Percentiles rank a stretch among this genome's conserved stretches.
Conservation (phyloP, 2,888 invertebrate species). For the Spisula solida region DNA sequence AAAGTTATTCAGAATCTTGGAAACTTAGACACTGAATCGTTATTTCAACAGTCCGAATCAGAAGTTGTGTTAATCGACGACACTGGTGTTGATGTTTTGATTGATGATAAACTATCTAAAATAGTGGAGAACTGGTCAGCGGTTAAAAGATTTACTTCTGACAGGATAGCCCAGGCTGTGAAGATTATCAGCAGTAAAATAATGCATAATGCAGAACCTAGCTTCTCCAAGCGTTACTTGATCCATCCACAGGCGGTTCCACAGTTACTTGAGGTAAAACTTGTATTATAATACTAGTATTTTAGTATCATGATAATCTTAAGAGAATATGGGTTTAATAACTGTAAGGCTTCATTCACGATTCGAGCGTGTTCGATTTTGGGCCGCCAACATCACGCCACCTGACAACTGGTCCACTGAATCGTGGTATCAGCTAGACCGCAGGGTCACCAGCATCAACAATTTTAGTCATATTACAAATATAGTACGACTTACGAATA, state of each 20-base stretch:
- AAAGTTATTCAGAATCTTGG: not conserved
- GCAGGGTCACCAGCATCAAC: too few species aligned
- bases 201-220: not conserved
- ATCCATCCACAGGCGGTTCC: not conserved
- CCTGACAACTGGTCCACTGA: too few species aligned
- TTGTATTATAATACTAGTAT: too few species aligned
- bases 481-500: too few species aligned
- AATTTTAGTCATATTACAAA: too few species aligned
- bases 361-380: too few species aligned
- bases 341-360: too few species aligned
- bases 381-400: too few species aligned
- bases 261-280: not conserved
- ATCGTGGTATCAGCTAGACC: too few species aligned
- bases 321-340: too few species aligned
- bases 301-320: too few species aligned
- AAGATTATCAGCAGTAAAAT: not conserved
- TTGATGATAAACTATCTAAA: not conserved
- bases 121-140: not conserved
- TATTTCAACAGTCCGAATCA: not conserved
- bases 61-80: not conserved
- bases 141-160: not conserved
- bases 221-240: not conserved
- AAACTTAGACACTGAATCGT: not conserved
- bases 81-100: not conserved
- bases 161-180: not conserved